Evolutionary conservation across 2,888 invertebrate genomes (phyloP), one percentile per base, ranked within the genome.

Genomic region (Napeogenes inachia): DNA sequence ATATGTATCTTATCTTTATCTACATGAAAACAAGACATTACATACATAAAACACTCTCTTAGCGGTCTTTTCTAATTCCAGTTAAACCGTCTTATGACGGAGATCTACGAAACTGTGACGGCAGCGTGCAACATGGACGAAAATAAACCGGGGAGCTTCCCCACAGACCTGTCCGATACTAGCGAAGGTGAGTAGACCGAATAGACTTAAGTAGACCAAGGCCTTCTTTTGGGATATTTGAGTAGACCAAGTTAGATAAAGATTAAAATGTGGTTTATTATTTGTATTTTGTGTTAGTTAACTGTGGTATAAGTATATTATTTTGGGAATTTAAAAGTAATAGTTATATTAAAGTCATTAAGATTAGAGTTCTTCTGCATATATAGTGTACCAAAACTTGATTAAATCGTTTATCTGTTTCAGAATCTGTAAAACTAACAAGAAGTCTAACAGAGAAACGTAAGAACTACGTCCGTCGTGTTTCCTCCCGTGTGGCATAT

Each of bases 381-480:
- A n/a, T n/a, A 47, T 57, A 13, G 13, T 45, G 2, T n/a, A 54
- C 35, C n/a, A 5, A 5, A 50, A 21, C 21, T 21, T 21, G 21
- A 13, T 21, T 50, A 2, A 46, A 13, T 13, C 4, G n/a, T 13
- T 50, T 0, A 50, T 47, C 4, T 47, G 56, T 79, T 78, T 2
- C 83, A 90, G 91, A 91, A 71, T 91, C 91, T 56, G 89, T 92
- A 6, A 91, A 89, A 70, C 75, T 92, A 3, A 91, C 91, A 2
- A 81, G 92, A 47, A 91, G 89, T 69, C 77, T 93, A 35, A 93
- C 93, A 0, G 93, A 93, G 71, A 93, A 92, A 60, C 84, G 94
- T 0, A 94, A 94, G 75, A 92, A 92, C 71, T 94, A 94, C 89
- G 93, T 94, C 0, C 85, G 93, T 0, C 85, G 94, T 6, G 93